Evolutionary conservation across 2,888 invertebrate genomes (phyloP), one percentile per base, ranked within the genome.

Genomic region (Drosophila vallismaia): DNA sequence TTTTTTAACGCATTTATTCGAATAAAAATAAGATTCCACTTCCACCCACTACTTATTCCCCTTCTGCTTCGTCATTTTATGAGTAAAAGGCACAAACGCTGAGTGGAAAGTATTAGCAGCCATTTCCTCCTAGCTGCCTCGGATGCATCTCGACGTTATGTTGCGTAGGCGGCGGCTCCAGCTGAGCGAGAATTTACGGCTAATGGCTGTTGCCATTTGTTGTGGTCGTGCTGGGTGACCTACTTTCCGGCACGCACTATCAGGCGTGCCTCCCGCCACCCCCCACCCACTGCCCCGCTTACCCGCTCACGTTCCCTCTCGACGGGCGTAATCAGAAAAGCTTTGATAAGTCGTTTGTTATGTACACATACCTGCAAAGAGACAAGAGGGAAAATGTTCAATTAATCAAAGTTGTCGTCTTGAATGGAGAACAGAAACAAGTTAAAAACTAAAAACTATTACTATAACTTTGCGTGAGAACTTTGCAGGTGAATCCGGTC

Each of bases 181-280:
- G 63, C 36, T 63, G 38, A 10, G 38, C 8, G 44, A 38, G 60
- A 60, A 54, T 50, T 52, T 38, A 54, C 36, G 50, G 49, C 69
- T 46, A 57, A 59, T 45, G 48, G 10, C 45, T 68, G 68, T 49
- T 45, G 59, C 52, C 31, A 12, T 31, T 31, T 14, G 19, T 9
- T 26, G 31, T 48, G 70, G 48, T 42, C 53, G 49, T 54, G 71
- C 60, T 33, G 33, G 28, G 40, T 70, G 69, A 70, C 69, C 69
- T 70, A 70, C 60, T 70, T 70, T 70, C 60, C 7, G 54, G 54
- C 71, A 70, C 71, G 50, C 69, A 70, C 53, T 70, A 70, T 70
- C 69, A 60, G 59, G 29, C 49, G 14, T 19, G 14, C 50, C 14
- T 4, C 12, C 52, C 42, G 14, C 50, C 14, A 6, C 12, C 52